Conservation (phyloP, 2,113 vertebrate species). For the Prionailurus viverrinus region DNA sequence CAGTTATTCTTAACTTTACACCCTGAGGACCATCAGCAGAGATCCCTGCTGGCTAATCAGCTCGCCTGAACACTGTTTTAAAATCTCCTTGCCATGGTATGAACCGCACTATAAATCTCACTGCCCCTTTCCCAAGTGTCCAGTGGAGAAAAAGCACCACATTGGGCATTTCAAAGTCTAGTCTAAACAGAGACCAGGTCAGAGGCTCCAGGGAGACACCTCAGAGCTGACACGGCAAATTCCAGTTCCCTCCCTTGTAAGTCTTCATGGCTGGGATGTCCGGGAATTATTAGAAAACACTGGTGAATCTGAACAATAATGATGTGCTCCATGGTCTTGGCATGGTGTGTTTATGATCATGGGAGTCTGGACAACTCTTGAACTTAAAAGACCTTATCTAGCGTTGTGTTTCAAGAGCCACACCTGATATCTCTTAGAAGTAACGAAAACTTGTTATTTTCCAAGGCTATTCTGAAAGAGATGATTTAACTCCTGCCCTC, state of each 20-base stretch:
- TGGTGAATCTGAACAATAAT: neutral
- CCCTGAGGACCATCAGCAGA: neutral
- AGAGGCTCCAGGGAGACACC: neutral
- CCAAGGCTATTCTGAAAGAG: neutral
- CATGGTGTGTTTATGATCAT: neutral
- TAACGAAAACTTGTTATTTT: neutral
- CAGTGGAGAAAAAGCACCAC: neutral
- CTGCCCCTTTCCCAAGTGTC: neutral
- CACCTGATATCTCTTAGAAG: neutral
- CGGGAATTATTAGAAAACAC: neutral
- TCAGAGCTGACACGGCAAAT: neutral
- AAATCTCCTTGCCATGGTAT: neutral
- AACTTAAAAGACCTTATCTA: neutral
- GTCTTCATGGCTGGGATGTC: neutral
- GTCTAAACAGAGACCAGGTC: constrained; percentile 30
- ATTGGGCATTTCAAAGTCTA: neutral
- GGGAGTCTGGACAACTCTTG: neutral
- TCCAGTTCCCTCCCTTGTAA: neutral
- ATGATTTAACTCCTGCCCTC: neutral
- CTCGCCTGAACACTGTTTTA: neutral
- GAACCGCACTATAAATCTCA: neutral
- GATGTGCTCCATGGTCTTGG: neutral
- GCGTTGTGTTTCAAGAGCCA: neutral
- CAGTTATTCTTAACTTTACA: neutral
- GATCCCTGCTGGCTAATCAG: neutral